Percentiles rank a stretch among this genome's conserved stretches.
These are phyloP conservation scores for Drosophila limbata DNA, from an alignment of 2,888 invertebrate genomes.

Conservation along the genomic window DNA sequence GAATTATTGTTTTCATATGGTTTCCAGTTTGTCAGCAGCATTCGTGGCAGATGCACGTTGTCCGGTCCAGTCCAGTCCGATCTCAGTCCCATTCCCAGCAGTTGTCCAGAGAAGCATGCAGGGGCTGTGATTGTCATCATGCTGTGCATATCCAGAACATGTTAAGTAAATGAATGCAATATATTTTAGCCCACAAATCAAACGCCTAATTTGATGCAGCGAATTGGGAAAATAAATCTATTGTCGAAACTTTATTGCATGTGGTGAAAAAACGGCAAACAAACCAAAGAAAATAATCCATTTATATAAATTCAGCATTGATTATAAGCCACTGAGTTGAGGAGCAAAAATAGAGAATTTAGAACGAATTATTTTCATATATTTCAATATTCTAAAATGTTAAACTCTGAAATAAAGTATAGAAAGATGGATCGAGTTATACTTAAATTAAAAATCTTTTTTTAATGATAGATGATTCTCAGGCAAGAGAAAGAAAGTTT, in stretches of 20 bases:
- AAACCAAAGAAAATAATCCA: background rate
- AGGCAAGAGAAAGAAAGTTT: background rate
- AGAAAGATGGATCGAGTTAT: too few species aligned
- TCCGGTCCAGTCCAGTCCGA: background rate
- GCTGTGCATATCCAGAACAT: constrained; percentile 38
- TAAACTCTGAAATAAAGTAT: background rate
- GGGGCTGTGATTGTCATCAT: constrained; percentile 32
- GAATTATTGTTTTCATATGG: constrained; percentile 80
- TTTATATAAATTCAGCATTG: background rate
- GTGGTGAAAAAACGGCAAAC: background rate
- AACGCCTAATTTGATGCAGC: constrained; percentile 55
- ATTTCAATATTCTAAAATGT: too few species aligned
- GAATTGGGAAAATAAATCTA: constrained; percentile 43
- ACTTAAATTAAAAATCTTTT: too few species aligned
- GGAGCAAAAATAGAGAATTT: background rate
- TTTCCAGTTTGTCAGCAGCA: constrained; percentile 70
- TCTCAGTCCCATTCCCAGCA: constrained; percentile 11
- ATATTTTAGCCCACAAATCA: constrained; percentile 61
- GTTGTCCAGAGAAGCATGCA: constrained; percentile 12
- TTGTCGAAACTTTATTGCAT: constrained; percentile 7
- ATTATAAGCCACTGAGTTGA: background rate
- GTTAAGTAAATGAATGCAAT: constrained; percentile 46
- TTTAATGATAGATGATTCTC: background rate
- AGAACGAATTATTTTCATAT: too few species aligned
- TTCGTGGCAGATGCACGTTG: constrained; percentile 61